phyloP scores from a whole-genome alignment of 2,888 invertebrate species.

The Metopia argyrocephala region DNA sequence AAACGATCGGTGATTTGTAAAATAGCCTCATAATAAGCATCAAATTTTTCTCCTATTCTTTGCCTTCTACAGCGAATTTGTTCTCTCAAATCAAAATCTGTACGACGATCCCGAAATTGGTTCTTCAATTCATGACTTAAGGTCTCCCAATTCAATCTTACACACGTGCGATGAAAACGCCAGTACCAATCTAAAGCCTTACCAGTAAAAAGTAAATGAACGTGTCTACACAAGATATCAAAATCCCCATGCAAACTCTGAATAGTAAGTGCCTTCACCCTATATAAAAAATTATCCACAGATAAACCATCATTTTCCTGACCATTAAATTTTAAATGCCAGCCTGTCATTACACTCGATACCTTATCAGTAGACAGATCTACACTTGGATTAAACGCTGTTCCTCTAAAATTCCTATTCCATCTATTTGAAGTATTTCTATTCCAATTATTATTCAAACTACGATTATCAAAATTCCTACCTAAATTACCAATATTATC shows the following conservation, averaged over 20 bases:
- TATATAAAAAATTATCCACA: slow-evolving; percentile 19
- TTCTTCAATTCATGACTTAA: slow-evolving; percentile 7
- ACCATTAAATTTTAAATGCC: slow-evolving; percentile 6
- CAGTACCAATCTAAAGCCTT: slow-evolving; percentile 32
- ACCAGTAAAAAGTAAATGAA: slow-evolving; percentile 2
- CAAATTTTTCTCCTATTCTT: no score
- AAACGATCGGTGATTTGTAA: slow-evolving; percentile 21
- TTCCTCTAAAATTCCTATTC: not conserved
- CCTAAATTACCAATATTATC: not conserved
- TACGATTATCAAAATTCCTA: not conserved
- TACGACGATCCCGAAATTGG: slow-evolving; percentile 23
- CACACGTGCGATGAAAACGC: slow-evolving; percentile 10
- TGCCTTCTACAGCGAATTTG: slow-evolving; percentile 16
- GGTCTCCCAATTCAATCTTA: slow-evolving; percentile 18
- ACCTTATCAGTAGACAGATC: not conserved
- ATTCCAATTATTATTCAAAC: no score
- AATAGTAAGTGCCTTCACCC: slow-evolving; percentile 14
- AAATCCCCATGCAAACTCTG: slow-evolving; percentile 17
- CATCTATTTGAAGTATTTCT: not conserved
- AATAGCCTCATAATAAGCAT: slow-evolving; percentile 24
- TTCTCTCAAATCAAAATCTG: slow-evolving; percentile 22
- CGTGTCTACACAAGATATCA: slow-evolving; percentile 1
- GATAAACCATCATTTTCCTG: slow-evolving; percentile 8
- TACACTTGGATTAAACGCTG: not conserved
- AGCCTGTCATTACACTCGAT: no score